Conservation (phyloP, 2,113 vertebrate species). For the Poecile atricapillus region DNA sequence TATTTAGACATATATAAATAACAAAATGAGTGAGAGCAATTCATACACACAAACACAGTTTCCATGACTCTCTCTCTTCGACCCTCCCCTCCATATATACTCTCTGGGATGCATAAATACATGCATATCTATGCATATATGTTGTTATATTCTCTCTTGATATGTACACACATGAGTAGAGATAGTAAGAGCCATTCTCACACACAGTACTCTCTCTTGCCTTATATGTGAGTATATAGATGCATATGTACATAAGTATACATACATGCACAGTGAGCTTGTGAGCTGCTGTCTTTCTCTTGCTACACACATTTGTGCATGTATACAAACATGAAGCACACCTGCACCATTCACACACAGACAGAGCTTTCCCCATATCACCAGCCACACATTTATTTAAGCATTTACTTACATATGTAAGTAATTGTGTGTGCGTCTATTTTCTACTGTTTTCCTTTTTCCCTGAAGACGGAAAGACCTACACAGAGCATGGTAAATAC, state of each 20-base stretch:
- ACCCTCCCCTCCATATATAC: rapidly evolving
- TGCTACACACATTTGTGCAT: neutral
- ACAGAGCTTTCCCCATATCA: neutral
- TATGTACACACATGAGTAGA: neutral
- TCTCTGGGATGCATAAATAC: neutral
- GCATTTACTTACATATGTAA: neutral
- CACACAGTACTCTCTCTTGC: neutral
- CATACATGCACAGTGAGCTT: neutral
- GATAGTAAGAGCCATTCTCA: neutral
- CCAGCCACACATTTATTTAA: neutral
- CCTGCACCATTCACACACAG: neutral
- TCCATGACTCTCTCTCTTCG: neutral
- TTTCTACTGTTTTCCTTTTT: neutral
- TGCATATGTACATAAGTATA: neutral
- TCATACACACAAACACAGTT: neutral
- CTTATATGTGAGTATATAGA: neutral
- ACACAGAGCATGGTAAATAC: neutral
- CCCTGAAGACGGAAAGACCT: neutral
- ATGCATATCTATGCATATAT: neutral
- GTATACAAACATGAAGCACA: too few relatives aligned
- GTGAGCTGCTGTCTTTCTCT: neutral
- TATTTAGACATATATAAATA: neutral
- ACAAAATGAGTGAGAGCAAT: neutral
- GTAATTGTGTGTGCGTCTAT: neutral
- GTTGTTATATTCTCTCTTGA: neutral